Conservation (phyloP, 2,888 invertebrate genomes). For the Laspeyria flexula region DNA sequence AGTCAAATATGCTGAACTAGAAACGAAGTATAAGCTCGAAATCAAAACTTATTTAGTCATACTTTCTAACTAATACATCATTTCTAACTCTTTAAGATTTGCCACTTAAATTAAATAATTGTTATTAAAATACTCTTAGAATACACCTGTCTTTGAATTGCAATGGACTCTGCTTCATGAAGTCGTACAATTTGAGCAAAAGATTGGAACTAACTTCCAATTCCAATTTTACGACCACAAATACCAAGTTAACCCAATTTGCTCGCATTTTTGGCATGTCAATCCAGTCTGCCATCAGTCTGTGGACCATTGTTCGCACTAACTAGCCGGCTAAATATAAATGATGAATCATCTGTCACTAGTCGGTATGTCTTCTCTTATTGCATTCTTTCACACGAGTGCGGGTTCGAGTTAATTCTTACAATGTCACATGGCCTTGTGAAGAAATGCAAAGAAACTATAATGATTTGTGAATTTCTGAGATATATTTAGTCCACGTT, state of each 20-base stretch:
- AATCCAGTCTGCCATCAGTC: conserved; percentile 19
- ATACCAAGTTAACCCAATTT: conserved; percentile 2
- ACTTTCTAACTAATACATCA: too few relatives aligned
- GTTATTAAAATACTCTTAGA: too few relatives aligned
- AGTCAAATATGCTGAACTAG: too few relatives aligned
- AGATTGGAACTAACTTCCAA: not conserved
- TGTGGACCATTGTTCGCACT: conserved; percentile 14
- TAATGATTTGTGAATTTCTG: conserved; percentile 11
- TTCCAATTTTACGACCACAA: not conserved
- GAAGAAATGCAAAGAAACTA: conserved; percentile 33
- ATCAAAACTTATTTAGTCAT: too few relatives aligned
- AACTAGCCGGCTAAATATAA: conserved; percentile 22
- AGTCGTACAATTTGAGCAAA: not conserved
- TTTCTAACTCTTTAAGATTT: too few relatives aligned
- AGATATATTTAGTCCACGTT: conserved; percentile 20
- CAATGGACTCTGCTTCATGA: too few relatives aligned
- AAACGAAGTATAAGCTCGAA: too few relatives aligned
- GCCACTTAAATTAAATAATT: too few relatives aligned
- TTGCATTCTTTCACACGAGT: conserved; percentile 36
- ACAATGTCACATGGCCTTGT: conserved; percentile 43
- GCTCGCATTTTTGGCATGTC: conserved; percentile 3
- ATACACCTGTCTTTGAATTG: too few relatives aligned
- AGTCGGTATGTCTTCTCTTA: conserved; percentile 26
- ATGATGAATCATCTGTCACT: conserved; percentile 38
- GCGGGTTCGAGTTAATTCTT: conserved; percentile 28